Conservation (phyloP, 2,113 vertebrate species). For the Hippocampus mohnikei region DNA sequence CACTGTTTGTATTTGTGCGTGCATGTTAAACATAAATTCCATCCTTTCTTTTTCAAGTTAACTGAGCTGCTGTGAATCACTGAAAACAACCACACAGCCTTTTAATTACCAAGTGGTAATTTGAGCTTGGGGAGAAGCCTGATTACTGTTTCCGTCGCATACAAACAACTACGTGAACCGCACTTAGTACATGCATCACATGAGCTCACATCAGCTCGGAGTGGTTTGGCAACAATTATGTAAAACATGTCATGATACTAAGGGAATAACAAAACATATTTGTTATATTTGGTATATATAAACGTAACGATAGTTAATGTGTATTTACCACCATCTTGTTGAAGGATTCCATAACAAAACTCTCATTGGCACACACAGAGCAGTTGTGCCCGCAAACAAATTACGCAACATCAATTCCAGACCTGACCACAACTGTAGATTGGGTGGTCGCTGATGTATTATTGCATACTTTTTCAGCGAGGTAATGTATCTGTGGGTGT, state of each 20-base stretch:
- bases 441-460: neutral
- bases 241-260: neutral
- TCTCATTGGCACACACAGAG: too few relatives aligned
- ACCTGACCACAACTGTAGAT: neutral
- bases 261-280: neutral
- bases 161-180: constrained; percentile 22
- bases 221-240: neutral
- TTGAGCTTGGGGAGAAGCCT: constrained; percentile 42
- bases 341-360: too few relatives aligned
- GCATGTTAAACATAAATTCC: constrained; percentile 4
- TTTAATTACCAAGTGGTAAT: constrained; percentile 54
- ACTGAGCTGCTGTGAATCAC: constrained; percentile 15
- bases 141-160: constrained; percentile 54
- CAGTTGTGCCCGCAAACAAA: too few relatives aligned
- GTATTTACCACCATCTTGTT: neutral
- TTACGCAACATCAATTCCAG: neutral
- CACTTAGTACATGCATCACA: constrained; percentile 9
- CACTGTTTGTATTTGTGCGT: neutral
- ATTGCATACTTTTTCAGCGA: neutral
- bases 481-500: neutral
- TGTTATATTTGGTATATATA: too few relatives aligned
- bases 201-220: constrained; percentile 20
- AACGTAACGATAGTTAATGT: neutral
- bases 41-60: constrained; percentile 1
- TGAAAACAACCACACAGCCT: constrained; percentile 40